phyloP scores from a whole-genome alignment of 2,888 invertebrate species.

The Cremastinae sp. region DNA sequence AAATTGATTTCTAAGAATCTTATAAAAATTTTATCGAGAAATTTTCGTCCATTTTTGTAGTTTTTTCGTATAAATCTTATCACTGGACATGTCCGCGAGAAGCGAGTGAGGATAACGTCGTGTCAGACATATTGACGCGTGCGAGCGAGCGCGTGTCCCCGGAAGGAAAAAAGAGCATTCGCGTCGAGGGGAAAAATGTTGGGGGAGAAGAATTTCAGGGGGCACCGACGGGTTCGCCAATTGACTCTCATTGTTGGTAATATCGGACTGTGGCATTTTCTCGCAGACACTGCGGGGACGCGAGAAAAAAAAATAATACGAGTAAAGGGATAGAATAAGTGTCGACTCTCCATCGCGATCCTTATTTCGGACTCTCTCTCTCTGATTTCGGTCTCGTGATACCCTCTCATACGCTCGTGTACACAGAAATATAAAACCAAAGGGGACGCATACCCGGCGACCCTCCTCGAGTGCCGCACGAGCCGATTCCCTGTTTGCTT shows the following conservation, averaged over 20 bases:
- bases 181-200: slow-evolving; percentile 31
- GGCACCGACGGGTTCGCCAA: slow-evolving; percentile 67
- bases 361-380: slow-evolving; percentile 36
- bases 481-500: slow-evolving; percentile 38
- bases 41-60: too few species aligned
- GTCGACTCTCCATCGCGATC: slow-evolving; percentile 43
- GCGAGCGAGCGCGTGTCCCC: slow-evolving; percentile 47
- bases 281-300: slow-evolving; percentile 11
- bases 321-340: slow-evolving; percentile 35
- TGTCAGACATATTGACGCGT: slow-evolving; percentile 44
- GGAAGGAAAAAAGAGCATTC: slow-evolving; percentile 29
- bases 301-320: not conserved
- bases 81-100: too few species aligned
- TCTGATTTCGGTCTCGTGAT: slow-evolving; percentile 49
- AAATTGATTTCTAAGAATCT: too few species aligned
- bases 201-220: slow-evolving; percentile 58
- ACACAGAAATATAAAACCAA: slow-evolving; percentile 19
- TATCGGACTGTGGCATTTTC: slow-evolving; percentile 70
- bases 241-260: slow-evolving; percentile 75
- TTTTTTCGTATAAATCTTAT: too few species aligned
- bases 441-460: not conserved
- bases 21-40: too few species aligned
- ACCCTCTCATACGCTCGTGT: slow-evolving; percentile 10
- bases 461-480: slow-evolving; percentile 42
- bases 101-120: slow-evolving; percentile 59